A percentile compares a stretch with the other conserved stretches of the same genome.
Evolutionary conservation across 2,113 vertebrate genomes (phyloP).

Genomic region (Ictidomys tridecemlineatus): DNA sequence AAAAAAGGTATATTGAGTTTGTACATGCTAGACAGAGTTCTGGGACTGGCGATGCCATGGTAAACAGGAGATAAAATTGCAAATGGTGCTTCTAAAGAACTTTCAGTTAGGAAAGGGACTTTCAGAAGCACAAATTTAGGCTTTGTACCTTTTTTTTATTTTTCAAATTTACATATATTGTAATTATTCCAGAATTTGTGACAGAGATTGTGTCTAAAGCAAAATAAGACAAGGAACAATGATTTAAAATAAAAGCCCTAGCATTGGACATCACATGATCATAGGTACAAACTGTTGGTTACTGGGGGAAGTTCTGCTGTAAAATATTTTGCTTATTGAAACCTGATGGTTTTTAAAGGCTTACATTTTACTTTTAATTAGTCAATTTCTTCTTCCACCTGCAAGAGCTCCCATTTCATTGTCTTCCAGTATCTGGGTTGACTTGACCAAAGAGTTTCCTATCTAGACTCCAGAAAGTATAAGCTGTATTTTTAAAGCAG

Average conservation of each 20-base stretch:
- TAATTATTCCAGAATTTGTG: neutral
- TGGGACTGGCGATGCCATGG: neutral
- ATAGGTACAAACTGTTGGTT: neutral
- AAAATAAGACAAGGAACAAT: neutral
- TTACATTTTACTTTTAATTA: neutral
- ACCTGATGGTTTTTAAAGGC: neutral
- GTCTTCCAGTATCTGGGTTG: neutral
- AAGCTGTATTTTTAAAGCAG: neutral
- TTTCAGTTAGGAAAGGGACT: neutral
- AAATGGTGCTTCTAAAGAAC: neutral
- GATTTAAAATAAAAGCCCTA: neutral
- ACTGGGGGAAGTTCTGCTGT: neutral
- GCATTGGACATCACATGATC: too few relatives aligned
- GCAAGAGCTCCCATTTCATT: neutral
- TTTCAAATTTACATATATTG: neutral
- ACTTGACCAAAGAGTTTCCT: neutral
- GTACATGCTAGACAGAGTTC: neutral
- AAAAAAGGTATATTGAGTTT: neutral
- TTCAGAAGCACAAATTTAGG: neutral
- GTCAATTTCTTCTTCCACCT: neutral
- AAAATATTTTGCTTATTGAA: neutral
- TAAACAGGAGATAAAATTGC: neutral
- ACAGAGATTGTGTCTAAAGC: neutral
- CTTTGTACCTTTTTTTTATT: neutral
- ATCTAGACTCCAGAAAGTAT: neutral